Base-by-base conservation (phyloP, 2,888 invertebrate species). In the Digitonthophagus gazella region DNA sequence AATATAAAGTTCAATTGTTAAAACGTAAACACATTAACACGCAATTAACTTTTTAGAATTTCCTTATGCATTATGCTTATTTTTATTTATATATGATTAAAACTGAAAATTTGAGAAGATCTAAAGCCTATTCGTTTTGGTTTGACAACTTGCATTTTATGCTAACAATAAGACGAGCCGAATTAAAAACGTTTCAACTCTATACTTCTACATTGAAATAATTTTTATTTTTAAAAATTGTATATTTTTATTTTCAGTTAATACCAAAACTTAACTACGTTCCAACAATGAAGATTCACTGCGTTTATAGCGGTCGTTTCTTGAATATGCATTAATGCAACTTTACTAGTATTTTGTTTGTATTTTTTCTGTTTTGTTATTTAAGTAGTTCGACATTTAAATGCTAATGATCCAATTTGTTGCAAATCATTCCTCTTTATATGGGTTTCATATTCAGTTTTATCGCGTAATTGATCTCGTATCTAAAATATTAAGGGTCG, bases 261-360 rank as follows among this genome's bases (percentile, higher is more conserved):
- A 83, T 95, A 15, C 88, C 90, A 1, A 88, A 90, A 74, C 83
- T 96, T 71, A 84, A 88, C 5, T 95, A 91, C 80, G 88, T 89
- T 58, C 83, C 86, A 0, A 87, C 88, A 19, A 87, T 91, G 77
- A 89, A 87, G 67, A 88, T 95, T 0, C 90, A 93, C 76, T 89
- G 93, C 1, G 91, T 95, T 0, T 91, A 90, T 82, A 95, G 94
- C 80, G 93, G 93, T 0, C 86, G 87, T 15, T 83, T 80, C 68
- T 78, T 78, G 72, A 67, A 76, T 72, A 44, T 72, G 72, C 78
- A 83, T 76, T 70, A 87, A 83, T 84, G 84, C 84, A 75, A 72
- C 44, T 11, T 15, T 4, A 54, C 15, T 22, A 66, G 28, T 44
- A n/a, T 65, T n/a, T 20, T 58, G n/a, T 44, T 22, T 22, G n/a